Evolutionary conservation across 2,113 vertebrate species (phyloP).

Genomic region (Hassar affinis): DNA sequence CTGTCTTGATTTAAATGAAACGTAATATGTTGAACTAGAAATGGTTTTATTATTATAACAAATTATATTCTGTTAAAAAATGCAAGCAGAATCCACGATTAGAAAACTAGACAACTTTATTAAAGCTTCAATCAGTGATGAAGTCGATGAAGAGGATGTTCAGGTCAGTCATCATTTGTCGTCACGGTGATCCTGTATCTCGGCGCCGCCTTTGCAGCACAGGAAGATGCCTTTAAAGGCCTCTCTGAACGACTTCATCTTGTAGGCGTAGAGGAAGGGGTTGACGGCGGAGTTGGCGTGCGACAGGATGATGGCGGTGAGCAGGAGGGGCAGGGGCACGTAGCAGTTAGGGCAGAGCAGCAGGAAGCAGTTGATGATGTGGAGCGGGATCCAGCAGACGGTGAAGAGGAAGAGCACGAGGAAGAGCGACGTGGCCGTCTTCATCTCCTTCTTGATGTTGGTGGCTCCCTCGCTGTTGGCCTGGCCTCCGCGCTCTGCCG

Average conservation of each 20-base stretch:
- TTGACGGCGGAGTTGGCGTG: constrained; percentile 76
- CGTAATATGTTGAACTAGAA: not conserved
- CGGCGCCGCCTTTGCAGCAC: constrained; percentile 54
- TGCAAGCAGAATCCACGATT: not conserved
- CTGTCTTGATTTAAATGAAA: not conserved
- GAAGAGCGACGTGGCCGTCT: constrained; percentile 68
- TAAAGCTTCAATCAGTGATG: not conserved
- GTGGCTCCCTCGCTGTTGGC: constrained; percentile 40
- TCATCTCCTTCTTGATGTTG: constrained; percentile 60
- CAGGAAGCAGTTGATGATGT: constrained; percentile 76
- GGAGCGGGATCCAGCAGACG: constrained; percentile 76
- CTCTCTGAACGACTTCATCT: constrained; percentile 73
- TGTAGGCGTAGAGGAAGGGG: constrained; percentile 74
- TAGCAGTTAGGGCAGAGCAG: constrained; percentile 67
- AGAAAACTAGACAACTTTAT: constrained; percentile 19
- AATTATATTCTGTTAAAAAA: not conserved
- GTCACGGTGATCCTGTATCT: constrained; percentile 32
- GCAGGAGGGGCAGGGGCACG: constrained; percentile 67
- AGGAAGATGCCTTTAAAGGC: constrained; percentile 72
- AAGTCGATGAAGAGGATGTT: not conserved
- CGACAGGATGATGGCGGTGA: constrained; percentile 73
- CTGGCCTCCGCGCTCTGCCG: constrained; percentile 46
- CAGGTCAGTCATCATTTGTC: not conserved
- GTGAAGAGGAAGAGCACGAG: constrained; percentile 74
- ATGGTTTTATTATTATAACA: not conserved